These are phyloP conservation scores for Sceloporus tristichus DNA, from an alignment of 2,113 vertebrate species.

Conservation along the genomic window DNA sequence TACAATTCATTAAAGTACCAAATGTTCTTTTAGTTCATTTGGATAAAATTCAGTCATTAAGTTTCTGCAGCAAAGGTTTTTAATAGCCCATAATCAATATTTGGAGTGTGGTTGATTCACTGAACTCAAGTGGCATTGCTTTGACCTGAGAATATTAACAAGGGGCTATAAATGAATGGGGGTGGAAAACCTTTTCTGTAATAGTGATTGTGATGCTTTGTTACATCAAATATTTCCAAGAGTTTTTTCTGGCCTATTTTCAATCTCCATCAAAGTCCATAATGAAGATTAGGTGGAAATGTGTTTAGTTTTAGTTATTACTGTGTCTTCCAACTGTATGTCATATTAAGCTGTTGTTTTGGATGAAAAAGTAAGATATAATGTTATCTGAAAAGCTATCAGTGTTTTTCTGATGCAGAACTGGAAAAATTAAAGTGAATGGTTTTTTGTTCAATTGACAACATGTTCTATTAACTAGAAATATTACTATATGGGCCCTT, in stretches of 20 bases:
- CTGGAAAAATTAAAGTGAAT: slow-evolving; percentile 7
- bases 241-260: neutral
- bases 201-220: slow-evolving; percentile 11
- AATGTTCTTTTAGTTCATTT: neutral
- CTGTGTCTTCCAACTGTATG: neutral
- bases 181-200: slow-evolving; percentile 4
- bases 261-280: neutral
- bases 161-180: neutral
- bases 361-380: slow-evolving; percentile 35
- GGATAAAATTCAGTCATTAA: slow-evolving; percentile 18
- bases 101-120: slow-evolving; percentile 4
- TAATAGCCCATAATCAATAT: slow-evolving; percentile 6
- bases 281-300: neutral
- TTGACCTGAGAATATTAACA: slow-evolving; percentile 13
- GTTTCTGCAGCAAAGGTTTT: slow-evolving; percentile 12
- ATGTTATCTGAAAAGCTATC: slow-evolving; percentile 25
- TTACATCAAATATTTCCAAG: slow-evolving; percentile 2
- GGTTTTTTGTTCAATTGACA: neutral
- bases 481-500: neutral
- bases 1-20: neutral
- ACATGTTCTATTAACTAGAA: neutral
- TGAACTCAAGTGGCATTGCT: slow-evolving; percentile 36
- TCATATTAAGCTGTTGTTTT: neutral
- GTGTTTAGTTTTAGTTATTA: neutral
- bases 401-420: slow-evolving; percentile 30